Conservation (phyloP, 2,113 vertebrate genomes). For the Leuciscus idus region DNA sequence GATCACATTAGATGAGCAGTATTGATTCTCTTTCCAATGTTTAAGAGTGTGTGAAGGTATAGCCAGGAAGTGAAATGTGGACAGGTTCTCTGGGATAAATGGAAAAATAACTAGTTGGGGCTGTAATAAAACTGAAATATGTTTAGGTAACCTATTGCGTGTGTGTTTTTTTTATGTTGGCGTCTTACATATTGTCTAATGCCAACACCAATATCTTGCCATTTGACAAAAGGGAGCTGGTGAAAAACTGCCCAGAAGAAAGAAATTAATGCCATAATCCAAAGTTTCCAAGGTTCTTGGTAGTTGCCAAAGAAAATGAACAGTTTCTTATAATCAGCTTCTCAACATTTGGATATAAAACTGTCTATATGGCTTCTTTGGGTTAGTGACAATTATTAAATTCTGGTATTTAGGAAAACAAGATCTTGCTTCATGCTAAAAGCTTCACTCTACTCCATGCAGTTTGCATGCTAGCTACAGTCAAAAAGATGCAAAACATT, state of each 20-base stretch:
- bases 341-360: constrained; percentile 42
- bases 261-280: background rate
- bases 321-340: background rate
- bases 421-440: background rate
- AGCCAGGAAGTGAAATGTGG: constrained; percentile 63
- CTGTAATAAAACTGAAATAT: background rate
- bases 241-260: background rate
- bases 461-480: constrained; percentile 11
- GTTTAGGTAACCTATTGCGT: background rate
- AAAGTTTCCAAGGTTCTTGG: background rate
- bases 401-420: background rate
- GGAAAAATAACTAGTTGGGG: constrained; percentile 59
- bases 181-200: background rate
- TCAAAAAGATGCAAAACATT: background rate
- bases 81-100: constrained; percentile 61
- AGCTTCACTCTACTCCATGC: constrained; percentile 7
- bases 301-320: constrained; percentile 6
- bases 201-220: constrained; percentile 13
- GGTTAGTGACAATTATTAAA: constrained; percentile 61
- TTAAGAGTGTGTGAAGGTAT: constrained; percentile 56
- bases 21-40: constrained; percentile 50
- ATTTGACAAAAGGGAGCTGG: background rate
- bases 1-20: constrained; percentile 46
- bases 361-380: constrained; percentile 62
- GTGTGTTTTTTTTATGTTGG: background rate